Evolutionary conservation across 2,113 vertebrate genomes (phyloP).

Genomic region (Megaceryle maxima): DNA sequence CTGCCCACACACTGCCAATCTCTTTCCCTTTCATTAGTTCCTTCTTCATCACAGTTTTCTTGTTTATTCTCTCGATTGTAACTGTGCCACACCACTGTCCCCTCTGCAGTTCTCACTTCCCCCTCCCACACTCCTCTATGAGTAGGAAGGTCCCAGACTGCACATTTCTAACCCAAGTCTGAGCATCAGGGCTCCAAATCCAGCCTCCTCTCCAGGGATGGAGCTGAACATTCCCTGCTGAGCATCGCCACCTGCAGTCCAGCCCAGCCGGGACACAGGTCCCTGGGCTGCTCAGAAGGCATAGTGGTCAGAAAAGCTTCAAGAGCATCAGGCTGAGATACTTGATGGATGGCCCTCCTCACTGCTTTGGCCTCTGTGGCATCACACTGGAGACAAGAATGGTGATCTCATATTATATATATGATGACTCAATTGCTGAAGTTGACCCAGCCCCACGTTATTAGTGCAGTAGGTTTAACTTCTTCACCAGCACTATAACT

Average conservation of each 20-base stretch:
- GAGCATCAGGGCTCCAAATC: neutral
- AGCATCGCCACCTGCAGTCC: neutral
- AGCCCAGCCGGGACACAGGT: neutral
- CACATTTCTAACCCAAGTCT: neutral
- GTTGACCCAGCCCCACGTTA: neutral
- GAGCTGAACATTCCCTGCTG: neutral
- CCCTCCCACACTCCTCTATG: neutral
- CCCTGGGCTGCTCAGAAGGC: neutral
- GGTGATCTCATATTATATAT: neutral
- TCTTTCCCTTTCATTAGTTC: neutral
- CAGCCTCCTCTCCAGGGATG: neutral
- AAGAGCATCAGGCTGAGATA: neutral
- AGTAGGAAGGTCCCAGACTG: neutral
- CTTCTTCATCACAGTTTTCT: neutral
- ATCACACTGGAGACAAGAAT: neutral
- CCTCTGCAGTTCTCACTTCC: fast-evolving
- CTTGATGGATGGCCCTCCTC: neutral
- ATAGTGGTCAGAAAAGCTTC: neutral
- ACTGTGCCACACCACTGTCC: neutral
- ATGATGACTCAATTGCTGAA: neutral
- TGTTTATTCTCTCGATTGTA: neutral
- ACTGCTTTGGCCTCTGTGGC: neutral
- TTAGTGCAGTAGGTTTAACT: neutral
- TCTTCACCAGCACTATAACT: fast-evolving
- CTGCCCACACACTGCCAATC: neutral